Evolutionary conservation across 2,113 vertebrate species (phyloP), one percentile per base, ranked within the genome.

Genomic region (Sander vitreus): DNA sequence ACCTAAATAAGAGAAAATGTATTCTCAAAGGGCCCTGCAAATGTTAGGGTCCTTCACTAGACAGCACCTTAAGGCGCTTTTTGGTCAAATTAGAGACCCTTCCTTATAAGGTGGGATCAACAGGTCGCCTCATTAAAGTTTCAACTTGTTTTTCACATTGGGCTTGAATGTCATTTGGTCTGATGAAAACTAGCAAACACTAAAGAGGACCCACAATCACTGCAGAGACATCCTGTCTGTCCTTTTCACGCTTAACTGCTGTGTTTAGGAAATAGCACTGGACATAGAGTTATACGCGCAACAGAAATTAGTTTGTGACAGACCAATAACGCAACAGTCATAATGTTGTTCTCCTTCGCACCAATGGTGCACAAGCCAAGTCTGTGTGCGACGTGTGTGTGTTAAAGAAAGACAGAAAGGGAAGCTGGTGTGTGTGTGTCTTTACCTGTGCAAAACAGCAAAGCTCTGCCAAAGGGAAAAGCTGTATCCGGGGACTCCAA

Each of bases 401-500:
- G 75, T 33, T 36, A 60, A 67, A 69, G 48, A 53, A 4, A 54
- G 47, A 53, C 7, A 59, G 59, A 58, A 19, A 64, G 36, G 36
- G 36, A 36, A 36, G 27, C 33, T 33, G 33, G 33, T 43, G 58
- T 70, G 36, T 33, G 16, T 30, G 15, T 48, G n/a, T n/a, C 47
- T 64, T 4, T 43, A 59, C 57, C 30, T 76, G 80, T 5, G 12
- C 53, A 68, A 39, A 76, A 62, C 72, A 39, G 79, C 70, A 62
- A 70, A 70, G 51, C 70, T 67, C 62, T 78, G 33, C 18, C 10
- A 80, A 87, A 85, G 64, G 84, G 58, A 80, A 64, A 64, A 85
- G 85, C 80, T 88, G 76, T 76, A 60, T 73, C 76, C 79, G 33
- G 85, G 85, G 86, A 91, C 84, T 85, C 73, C 57, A 77, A 80